Evolutionary conservation across 2,797 vertebrate genomes (phyloP).

Genomic region (Sylvia borin): DNA sequence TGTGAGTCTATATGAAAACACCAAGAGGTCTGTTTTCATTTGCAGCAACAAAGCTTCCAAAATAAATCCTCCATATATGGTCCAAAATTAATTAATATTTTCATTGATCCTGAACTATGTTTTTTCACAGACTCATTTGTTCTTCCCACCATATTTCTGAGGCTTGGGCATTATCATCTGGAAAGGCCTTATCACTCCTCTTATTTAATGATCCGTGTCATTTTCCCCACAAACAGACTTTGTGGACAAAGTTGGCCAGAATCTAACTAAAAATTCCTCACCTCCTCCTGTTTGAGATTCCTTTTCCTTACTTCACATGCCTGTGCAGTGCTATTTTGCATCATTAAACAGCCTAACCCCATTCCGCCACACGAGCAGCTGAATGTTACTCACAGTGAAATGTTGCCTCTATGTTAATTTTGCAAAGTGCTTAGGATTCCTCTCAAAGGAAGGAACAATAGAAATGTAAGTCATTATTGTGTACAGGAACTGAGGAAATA

Average conservation of each 20-base stretch:
- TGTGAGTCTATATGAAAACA: background rate
- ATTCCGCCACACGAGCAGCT: background rate
- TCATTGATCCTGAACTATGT: background rate
- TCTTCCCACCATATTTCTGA: background rate
- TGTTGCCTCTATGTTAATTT: slow-evolving; percentile 25
- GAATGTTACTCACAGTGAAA: background rate
- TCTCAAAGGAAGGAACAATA: slow-evolving; percentile 28
- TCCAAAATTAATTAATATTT: background rate
- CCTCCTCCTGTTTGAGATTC: background rate
- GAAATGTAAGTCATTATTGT: background rate
- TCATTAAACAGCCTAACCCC: slow-evolving; percentile 13
- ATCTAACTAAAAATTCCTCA: background rate
- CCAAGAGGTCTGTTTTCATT: background rate
- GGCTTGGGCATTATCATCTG: background rate
- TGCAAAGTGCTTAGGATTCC: slow-evolving; percentile 21
- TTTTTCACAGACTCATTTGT: background rate
- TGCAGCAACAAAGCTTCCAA: background rate
- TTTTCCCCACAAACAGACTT: background rate
- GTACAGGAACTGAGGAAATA: background rate
- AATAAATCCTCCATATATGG: background rate
- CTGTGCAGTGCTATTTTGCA: background rate
- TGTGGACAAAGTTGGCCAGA: background rate
- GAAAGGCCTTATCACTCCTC: background rate
- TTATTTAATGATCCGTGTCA: background rate
- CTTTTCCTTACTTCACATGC: background rate